Conservation (phyloP, 2,888 invertebrate genomes). For the Halocaridina rubra region DNA sequence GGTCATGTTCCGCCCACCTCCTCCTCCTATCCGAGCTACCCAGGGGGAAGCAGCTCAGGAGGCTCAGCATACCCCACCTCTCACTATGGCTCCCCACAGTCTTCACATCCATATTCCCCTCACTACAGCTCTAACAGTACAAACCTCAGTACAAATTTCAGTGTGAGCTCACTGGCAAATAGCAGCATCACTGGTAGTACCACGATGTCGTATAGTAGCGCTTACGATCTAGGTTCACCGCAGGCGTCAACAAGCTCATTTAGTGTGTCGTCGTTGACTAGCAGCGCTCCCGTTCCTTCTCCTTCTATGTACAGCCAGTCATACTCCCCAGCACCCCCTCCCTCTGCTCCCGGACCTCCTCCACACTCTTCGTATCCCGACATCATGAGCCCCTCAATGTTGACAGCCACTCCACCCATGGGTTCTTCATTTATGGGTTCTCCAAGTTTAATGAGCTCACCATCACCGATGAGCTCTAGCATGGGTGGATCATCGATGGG, state of each 20-base stretch:
- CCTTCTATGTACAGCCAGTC: conserved; percentile 61
- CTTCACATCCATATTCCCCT: conserved; percentile 66
- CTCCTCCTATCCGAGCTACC: conserved; percentile 64
- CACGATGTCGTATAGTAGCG: conserved; percentile 66
- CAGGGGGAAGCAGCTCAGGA: conserved; percentile 64
- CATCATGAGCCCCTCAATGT: conserved; percentile 61
- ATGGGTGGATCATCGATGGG: conserved; percentile 65
- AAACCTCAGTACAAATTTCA: conserved; percentile 67
- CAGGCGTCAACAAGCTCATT: conserved; percentile 61
- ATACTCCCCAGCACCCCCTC: conserved; percentile 59
- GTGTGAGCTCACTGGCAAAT: conserved; percentile 68
- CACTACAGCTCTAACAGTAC: conserved; percentile 66
- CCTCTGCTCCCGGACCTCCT: conserved; percentile 57
- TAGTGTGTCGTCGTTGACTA: conserved; percentile 63
- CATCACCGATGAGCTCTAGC: conserved; percentile 68
- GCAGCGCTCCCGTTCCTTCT: conserved; percentile 52
- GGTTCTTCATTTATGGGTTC: conserved; percentile 66
- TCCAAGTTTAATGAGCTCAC: conserved; percentile 70
- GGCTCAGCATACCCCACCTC: conserved; percentile 62
- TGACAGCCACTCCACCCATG: conserved; percentile 66
- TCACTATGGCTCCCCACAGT: conserved; percentile 66
- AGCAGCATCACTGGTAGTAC: conserved; percentile 66
- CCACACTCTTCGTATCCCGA: conserved; percentile 60
- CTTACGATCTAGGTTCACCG: conserved; percentile 40
- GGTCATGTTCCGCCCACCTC: conserved; percentile 63